These are phyloP conservation scores for Centropus bengalensis DNA, from an alignment of 2,113 vertebrate species.

Conservation along the genomic window DNA sequence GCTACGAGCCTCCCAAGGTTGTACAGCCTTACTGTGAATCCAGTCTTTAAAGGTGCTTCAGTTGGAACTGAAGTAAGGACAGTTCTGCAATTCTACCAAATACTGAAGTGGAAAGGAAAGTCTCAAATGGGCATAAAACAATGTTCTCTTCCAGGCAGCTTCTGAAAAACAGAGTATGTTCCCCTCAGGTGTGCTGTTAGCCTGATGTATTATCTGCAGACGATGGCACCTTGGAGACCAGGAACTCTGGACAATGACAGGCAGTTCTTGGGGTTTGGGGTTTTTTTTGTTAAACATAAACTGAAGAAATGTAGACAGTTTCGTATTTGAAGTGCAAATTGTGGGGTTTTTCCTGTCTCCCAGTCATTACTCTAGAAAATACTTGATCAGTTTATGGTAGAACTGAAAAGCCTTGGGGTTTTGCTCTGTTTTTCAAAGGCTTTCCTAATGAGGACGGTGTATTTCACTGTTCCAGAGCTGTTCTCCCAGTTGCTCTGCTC, in stretches of 20 bases:
- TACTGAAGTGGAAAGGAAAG: background rate
- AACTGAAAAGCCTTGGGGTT: background rate
- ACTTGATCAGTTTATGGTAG: background rate
- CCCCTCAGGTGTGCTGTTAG: background rate
- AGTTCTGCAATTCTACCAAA: background rate
- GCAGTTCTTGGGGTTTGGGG: background rate
- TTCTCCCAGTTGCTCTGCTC: background rate
- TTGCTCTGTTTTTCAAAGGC: background rate
- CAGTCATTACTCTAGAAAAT: background rate
- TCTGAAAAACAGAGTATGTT: background rate
- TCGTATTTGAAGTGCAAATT: background rate
- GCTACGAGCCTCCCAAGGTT: conserved; percentile 1
- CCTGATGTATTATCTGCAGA: background rate
- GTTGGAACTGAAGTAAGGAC: background rate
- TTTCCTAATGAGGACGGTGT: background rate
- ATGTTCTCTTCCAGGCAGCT: background rate
- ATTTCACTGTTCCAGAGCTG: background rate
- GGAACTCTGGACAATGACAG: background rate
- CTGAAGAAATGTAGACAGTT: background rate
- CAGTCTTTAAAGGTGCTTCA: background rate
- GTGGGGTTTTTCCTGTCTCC: accelerated
- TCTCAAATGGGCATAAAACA: background rate
- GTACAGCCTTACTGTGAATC: background rate
- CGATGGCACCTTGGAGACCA: background rate
- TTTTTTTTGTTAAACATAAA: background rate